Conservation (phyloP, 1,140 invertebrate genomes). For the Cepaea nemoralis region DNA sequence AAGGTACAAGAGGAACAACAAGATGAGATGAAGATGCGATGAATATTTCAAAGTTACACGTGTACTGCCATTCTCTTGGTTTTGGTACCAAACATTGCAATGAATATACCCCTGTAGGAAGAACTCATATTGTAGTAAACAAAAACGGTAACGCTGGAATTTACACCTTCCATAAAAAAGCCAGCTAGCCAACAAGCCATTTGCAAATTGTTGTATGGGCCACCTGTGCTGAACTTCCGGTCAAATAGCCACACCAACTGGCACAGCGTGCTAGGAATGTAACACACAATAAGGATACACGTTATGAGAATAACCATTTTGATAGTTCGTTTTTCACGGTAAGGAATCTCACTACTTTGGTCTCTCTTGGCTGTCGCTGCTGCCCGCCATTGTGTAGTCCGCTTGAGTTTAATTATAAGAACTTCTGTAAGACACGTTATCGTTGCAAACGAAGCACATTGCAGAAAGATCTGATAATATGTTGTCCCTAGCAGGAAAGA, state of each 20-base stretch:
- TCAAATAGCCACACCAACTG: neutral
- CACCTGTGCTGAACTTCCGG: neutral
- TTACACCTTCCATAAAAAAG: slow-evolving; percentile 3
- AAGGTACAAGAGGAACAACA: no score
- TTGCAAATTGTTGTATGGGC: neutral
- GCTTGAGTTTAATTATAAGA: neutral
- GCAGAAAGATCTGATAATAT: neutral
- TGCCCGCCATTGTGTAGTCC: slow-evolving; percentile 23
- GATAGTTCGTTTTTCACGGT: neutral
- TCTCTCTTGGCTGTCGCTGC: neutral
- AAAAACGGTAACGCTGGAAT: slow-evolving; percentile 2
- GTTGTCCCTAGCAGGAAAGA: neutral
- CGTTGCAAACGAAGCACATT: neutral
- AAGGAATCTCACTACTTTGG: neutral
- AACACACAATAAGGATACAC: slow-evolving; percentile 1
- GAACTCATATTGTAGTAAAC: slow-evolving; percentile 25
- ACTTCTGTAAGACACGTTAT: neutral
- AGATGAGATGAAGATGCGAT: no score
- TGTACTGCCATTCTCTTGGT: no score
- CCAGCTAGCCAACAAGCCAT: neutral
- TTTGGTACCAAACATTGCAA: neutral
- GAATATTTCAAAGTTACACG: no score
- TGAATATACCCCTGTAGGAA: slow-evolving; percentile 6
- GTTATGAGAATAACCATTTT: slow-evolving; percentile 21
- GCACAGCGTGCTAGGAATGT: neutral